Base-by-base conservation (phyloP, 2,888 invertebrate species). In the Brachynemurus nebulosus region DNA sequence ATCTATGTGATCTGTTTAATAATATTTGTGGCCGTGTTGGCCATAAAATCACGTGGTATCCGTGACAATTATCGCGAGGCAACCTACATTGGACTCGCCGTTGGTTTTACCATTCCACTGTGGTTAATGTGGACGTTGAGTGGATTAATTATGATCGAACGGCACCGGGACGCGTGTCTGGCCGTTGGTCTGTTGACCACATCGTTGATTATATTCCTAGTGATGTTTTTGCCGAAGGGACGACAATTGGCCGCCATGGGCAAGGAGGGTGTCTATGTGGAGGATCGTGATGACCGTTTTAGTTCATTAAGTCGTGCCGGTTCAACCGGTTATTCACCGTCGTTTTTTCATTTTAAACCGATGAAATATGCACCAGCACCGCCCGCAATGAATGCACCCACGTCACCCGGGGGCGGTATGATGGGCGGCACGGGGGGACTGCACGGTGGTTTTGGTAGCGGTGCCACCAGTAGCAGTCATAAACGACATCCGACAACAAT, bases 171-270 rank as follows among this genome's bases (percentile, higher is more conserved):
- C 63, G 89, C 89, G 11, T 89, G 90, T 65, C 73, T 92, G 44
- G 92, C 91, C 17, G 89, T 88, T 55, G 93, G 93, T 1, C 70
- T 93, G 52, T 77, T 91, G 38, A 77, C 84, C 44, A 89, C 86
- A 12, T 83, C 90, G 50, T 76, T 82, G 9, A 78, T 89, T 37
- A 81, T 91, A 42, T 89, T 93, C 65, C 75, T 90, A 54, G 80
- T 91, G 45, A 92, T 93, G 92, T 93, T 93, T 65, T 81, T 91
- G 67, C 84, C 92, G 23, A 92, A 86, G 68, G 91, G 92, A 21
- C 72, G 92, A 33, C 89, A 93, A 57, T 67, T 93, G 56, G 91
- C 91, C 1, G 91, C 91, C 39, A 78, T 92, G 71, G 92, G 92
- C 38, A 84, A 89, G 56, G 90, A 91, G 58, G 88, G 85, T 11